Percentiles rank a stretch among this genome's conserved stretches.
Conservation (phyloP, 1,140 invertebrate species). For the Hyposmocoma kahamanoa region DNA sequence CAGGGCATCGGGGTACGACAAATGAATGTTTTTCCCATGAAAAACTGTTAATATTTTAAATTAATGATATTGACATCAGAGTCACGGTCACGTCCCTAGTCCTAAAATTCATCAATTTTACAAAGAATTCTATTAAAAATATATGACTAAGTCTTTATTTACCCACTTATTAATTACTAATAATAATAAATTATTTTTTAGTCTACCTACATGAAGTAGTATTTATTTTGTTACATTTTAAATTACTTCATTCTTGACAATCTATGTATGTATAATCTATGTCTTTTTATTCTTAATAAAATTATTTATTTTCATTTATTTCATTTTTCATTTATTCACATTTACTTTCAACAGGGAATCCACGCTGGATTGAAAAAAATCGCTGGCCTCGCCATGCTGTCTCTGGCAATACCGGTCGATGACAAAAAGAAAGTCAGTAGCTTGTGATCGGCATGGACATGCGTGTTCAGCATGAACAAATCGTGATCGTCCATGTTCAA, state of each 20-base stretch:
- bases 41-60: too few species aligned
- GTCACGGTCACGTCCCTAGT: too few species aligned
- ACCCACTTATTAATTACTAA: too few species aligned
- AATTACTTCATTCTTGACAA: neutral
- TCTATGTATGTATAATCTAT: too few species aligned
- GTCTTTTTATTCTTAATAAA: too few species aligned
- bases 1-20: too few species aligned
- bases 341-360: slow-evolving; percentile 42
- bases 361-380: slow-evolving; percentile 47
- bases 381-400: slow-evolving; percentile 57
- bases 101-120: too few species aligned
- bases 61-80: too few species aligned
- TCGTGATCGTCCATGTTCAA: slow-evolving; percentile 14
- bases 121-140: too few species aligned
- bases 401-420: slow-evolving; percentile 47
- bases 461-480: slow-evolving; percentile 31
- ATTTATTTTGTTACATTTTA: neutral
- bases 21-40: too few species aligned
- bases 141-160: too few species aligned
- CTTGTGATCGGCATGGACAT: slow-evolving; percentile 12
- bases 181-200: too few species aligned
- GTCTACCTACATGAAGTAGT: neutral
- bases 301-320: slow-evolving; percentile 1
- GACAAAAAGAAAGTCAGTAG: slow-evolving; percentile 65
- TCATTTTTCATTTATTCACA: slow-evolving; percentile 15